Base-by-base conservation (phyloP, 2,113 vertebrate genomes). In the Cynocephalus volans region DNA sequence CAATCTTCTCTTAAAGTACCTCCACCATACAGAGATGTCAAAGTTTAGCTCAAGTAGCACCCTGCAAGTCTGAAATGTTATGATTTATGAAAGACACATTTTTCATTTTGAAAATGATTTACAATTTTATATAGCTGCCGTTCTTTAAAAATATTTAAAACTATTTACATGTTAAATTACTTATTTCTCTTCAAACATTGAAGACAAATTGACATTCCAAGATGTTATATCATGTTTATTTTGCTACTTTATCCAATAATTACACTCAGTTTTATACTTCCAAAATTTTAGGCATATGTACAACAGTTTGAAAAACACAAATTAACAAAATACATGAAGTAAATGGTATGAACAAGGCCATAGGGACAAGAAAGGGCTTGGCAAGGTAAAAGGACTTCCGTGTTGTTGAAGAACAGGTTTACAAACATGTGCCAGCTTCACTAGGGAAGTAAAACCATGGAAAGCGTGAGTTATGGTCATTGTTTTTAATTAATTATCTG, bases 101-200 rank as follows among this genome's bases (percentile, higher is more conserved):
- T 77, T 88, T 56, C 19, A 82, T 13, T 12, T 75, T 86, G 24
- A 15, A 65, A 84, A 87, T 70, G 7, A 80, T 8, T 70, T 60
- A 60, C 6, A 60, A 18, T 64, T 70, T 64, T 10, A 76, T 19
- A 70, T 11, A 75, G 73, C 2, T 62, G 17, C 1, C 88, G 15
- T 41, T 93, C 31, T 62, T 84, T 93, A 65, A 50, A 70, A 84
- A 67, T 50, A 41, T 52, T 86, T 11, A 54, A 81, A 93, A 83
- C 76, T 88, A 84, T 31, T 89, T 89, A 36, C 4, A 33, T 73
- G 8, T 67, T 69, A 19, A 85, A 70, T 80, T 45, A 26, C 26
- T 60, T 62, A 33, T 41, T 90, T 88, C 2, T 65, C 58, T 82
- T 81, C 13, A 60, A 93, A 56, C 58, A 64, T 6, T 72, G 72